Base-by-base conservation (phyloP, 1,140 invertebrate species). In the Ephestia elutella region DNA sequence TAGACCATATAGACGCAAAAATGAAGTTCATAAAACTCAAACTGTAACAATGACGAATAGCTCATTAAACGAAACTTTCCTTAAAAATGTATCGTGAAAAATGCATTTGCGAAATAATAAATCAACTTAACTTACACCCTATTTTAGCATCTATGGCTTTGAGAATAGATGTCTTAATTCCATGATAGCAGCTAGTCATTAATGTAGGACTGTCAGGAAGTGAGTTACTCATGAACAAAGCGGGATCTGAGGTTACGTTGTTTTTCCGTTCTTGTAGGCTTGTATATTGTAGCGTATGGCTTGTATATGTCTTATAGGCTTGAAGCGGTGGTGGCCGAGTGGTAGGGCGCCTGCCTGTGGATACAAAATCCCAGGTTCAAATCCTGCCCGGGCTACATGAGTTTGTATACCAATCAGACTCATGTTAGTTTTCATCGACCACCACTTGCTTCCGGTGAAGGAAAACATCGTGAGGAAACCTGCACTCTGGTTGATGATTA, bases 101-200 rank as follows among this genome's bases (percentile, higher is more conserved):
- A 76, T 65, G 62, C 71, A 72, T 78, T 74, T 74, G 70, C 66
- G 70, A 74, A 70, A 73, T 66, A 68, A 78, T 80, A 78, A 81
- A 75, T 81, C 71, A 77, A 60, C 66, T 10, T 35, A 2, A 10
- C 32, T 35, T n/a, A n/a, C 32, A 35, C 8, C 3, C 32, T 35
- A 35, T 10, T 35, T 9, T 35, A 2, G 32, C 13, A 2, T 35
- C 13, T 35, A 35, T 13, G 21, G 13, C 13, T 35, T 9, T 35
- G 2, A 10, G 9, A 11, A 4, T 35, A 35, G 32, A 35, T 35
- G 32, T 35, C 13, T 1, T 5, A 35, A 35, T 35, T 5, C 3
- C 13, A 10, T 35, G 32, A 9, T 10, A 10, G 13, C 9, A 10
- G 13, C 4, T 13, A 35, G 13, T 35, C 9, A 35, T 35, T 35